phyloP scores from a whole-genome alignment of 2,888 invertebrate species.

The Crepidodera aurea region DNA sequence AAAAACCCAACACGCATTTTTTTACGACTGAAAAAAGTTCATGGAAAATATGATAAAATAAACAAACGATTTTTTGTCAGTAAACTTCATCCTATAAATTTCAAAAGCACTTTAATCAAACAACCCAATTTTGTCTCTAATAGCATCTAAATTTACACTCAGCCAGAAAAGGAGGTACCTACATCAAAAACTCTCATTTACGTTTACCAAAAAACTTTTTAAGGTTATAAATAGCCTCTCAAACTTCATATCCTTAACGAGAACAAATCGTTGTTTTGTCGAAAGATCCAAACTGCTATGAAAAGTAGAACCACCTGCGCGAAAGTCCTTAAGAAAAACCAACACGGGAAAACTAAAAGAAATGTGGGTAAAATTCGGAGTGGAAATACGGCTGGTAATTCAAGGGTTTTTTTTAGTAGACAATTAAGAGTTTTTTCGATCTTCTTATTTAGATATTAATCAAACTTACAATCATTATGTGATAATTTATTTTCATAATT shows the following conservation, averaged over 20 bases:
- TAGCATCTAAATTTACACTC: neutral
- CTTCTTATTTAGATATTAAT: no score
- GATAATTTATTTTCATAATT: no score
- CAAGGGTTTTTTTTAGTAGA: neutral
- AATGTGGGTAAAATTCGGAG: neutral
- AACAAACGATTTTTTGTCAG: no score
- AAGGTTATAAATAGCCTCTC: neutral
- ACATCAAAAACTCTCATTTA: neutral
- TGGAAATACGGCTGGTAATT: neutral
- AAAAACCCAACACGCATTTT: no score
- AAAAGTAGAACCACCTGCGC: neutral
- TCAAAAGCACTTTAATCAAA: neutral
- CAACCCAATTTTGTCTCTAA: neutral
- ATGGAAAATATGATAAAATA: no score
- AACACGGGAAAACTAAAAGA: neutral
- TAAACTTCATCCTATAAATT: neutral
- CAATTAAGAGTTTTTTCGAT: neutral
- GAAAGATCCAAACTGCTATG: neutral
- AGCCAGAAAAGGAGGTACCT: neutral
- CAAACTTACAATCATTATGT: no score
- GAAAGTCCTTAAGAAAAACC: neutral
- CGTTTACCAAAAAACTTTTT: neutral
- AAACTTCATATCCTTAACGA: constrained; percentile 1
- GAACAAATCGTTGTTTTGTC: neutral
- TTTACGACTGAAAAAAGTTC: no score